Evolutionary conservation across 2,113 vertebrate species (phyloP), one percentile per base, ranked within the genome.

Genomic region (Dinomys branickii): DNA sequence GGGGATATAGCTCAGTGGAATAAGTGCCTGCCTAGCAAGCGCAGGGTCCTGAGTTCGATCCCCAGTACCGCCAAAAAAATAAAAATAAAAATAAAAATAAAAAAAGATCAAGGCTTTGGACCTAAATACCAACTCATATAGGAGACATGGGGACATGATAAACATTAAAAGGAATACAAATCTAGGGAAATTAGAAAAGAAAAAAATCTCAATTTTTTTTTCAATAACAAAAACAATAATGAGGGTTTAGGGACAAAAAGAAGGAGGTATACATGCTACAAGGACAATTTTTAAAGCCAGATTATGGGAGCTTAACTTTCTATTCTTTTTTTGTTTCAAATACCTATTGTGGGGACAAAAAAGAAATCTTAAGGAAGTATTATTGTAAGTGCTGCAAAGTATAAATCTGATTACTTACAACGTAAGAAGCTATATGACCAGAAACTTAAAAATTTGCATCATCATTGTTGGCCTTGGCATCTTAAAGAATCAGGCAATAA

Each of bases 301-400:
- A 86, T 38, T 13, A 67, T 26, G 3, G 44, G 16, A 84, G 17
- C 80, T 58, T 59, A 35, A 69, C 77, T 77, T 92, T 92, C 56
- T 78, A n/a, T 78, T 90, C 50, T 86, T 75, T 58, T 50, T 92
- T 75, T 94, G 52, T n/a, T 41, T 90, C 59, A 75, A 86, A 86
- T 92, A 77, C 67, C 59, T 52, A 78, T 61, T 12, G 75, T 28
- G 4, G 9, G 20, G 59, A 10, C n/a, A 87, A 63, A 24, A 71
- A 90, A 7, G 28, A 86, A 14, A 52, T 47, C n/a, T 92, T 26
- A 69, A 54, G 35, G 54, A 77, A 94, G 81, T 91, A 83, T 58
- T 82, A 89, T 30, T 77, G 0, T 71, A 89, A 96, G 10, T 54
- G 77, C 11, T 56, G 54, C 41, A 69, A 67, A 73, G 35, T 75